Conservation (phyloP, 2,888 invertebrate species). For the Seira ritae region DNA sequence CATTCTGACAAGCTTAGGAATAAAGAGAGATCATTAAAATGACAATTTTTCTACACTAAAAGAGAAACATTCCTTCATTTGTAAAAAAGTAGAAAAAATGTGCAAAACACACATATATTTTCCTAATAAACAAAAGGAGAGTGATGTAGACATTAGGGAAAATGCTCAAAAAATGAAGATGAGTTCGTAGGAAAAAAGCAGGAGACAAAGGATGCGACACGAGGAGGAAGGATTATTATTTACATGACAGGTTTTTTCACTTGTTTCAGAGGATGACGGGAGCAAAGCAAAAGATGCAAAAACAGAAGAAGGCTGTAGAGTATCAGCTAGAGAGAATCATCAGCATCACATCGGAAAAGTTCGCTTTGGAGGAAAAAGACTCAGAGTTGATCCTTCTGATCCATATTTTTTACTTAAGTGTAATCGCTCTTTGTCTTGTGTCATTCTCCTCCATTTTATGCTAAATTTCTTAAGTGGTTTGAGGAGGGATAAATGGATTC, state of each 20-base stretch:
- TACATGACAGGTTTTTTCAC: slow-evolving; percentile 63
- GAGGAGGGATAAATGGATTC: slow-evolving; percentile 19
- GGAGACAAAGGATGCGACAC: slow-evolving; percentile 43
- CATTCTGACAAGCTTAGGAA: slow-evolving; percentile 44
- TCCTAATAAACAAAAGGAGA: background rate
- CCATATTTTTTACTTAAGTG: slow-evolving; percentile 31
- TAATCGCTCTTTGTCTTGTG: slow-evolving; percentile 48
- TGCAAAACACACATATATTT: background rate
- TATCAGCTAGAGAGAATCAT: slow-evolving; percentile 47
- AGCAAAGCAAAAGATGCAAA: too few species aligned
- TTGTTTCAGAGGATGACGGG: slow-evolving; percentile 32
- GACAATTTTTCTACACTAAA: slow-evolving; percentile 60
- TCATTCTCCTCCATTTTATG: slow-evolving; percentile 34
- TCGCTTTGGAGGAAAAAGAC: slow-evolving; percentile 24
- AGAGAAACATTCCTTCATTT: background rate
- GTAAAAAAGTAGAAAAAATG: slow-evolving; percentile 16
- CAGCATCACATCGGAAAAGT: slow-evolving; percentile 40
- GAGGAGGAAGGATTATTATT: slow-evolving; percentile 56
- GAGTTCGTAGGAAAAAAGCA: slow-evolving; percentile 20
- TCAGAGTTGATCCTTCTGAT: slow-evolving; percentile 19
- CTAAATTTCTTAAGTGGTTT: slow-evolving; percentile 12
- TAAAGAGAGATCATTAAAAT: slow-evolving; percentile 63
- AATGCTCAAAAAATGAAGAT: background rate
- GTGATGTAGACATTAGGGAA: background rate
- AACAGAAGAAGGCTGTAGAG: too few species aligned